phyloP scores from a whole-genome alignment of 2,888 invertebrate species.

The Nomada goodeniana region DNA sequence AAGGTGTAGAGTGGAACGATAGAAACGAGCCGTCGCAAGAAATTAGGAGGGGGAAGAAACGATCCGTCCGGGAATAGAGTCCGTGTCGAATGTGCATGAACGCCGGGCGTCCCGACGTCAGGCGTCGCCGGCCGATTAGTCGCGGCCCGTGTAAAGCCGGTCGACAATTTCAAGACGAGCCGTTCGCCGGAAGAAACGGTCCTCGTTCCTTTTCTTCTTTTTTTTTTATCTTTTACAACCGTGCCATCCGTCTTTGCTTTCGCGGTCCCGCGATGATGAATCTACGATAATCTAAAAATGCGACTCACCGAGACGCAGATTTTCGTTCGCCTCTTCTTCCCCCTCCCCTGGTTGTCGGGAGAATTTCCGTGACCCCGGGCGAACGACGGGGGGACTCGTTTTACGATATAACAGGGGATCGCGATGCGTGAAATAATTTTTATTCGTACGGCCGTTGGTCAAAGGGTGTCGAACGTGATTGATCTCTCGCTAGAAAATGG shows the following conservation, averaged over 20 bases:
- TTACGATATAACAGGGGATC: background rate
- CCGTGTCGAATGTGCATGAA: constrained; percentile 80
- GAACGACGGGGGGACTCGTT: background rate
- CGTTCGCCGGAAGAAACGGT: constrained; percentile 50
- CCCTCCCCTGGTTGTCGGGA: background rate
- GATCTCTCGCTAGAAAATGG: background rate
- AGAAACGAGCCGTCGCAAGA: constrained; percentile 27
- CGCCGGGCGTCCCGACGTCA: constrained; percentile 78
- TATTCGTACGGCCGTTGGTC: no score
- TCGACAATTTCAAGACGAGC: constrained; percentile 54
- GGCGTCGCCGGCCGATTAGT: constrained; percentile 82
- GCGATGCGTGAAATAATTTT: no score
- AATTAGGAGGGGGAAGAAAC: constrained; percentile 50
- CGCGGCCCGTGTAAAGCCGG: constrained; percentile 70
- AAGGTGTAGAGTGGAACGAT: background rate
- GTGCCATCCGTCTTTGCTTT: constrained; percentile 48
- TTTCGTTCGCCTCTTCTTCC: background rate
- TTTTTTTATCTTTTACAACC: constrained; percentile 31
- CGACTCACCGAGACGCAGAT: constrained; percentile 7
- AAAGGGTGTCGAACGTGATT: background rate
- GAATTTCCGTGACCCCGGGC: background rate
- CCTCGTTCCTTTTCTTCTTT: constrained; percentile 25
- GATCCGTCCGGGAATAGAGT: constrained; percentile 77
- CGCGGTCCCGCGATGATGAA: constrained; percentile 47
- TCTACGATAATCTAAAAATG: constrained; percentile 64